Evolutionary conservation across 2,888 invertebrate genomes (phyloP).

Genomic region (Belgica antarctica): DNA sequence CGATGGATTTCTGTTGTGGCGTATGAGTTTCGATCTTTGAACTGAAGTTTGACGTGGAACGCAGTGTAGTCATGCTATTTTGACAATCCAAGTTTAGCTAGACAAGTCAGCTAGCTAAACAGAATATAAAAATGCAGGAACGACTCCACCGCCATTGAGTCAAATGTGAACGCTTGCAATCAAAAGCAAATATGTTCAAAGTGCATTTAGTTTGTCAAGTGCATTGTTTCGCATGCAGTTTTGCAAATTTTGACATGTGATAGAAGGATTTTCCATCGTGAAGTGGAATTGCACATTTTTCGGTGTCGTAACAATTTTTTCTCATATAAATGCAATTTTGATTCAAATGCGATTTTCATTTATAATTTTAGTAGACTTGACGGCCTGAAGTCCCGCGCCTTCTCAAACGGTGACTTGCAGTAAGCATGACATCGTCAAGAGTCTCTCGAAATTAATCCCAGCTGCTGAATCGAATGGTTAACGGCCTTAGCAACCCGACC

Average conservation of each 20-base stretch:
- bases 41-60: too few relatives aligned
- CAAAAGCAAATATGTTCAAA: background rate
- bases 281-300: constrained; percentile 11
- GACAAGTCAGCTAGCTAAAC: too few relatives aligned
- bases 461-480: too few relatives aligned
- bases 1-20: background rate
- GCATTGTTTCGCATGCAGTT: constrained; percentile 9
- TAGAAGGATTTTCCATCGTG: constrained; percentile 21
- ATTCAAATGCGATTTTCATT: background rate
- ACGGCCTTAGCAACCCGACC: constrained; percentile 8
- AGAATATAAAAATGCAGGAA: too few relatives aligned
- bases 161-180: background rate
- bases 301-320: constrained; percentile 38
- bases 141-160: background rate
- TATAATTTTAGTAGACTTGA: background rate
- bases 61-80: too few relatives aligned
- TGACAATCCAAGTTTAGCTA: too few relatives aligned
- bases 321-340: constrained; percentile 41
- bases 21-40: too few relatives aligned
- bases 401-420: too few relatives aligned
- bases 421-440: too few relatives aligned
- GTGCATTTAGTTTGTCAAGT: constrained; percentile 20
- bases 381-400: too few relatives aligned
- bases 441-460: too few relatives aligned
- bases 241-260: constrained; percentile 18